Percentiles rank a stretch among this genome's conserved stretches.
phyloP scores from a whole-genome alignment of 2,888 invertebrate genomes.

The Nomada fucata region DNA sequence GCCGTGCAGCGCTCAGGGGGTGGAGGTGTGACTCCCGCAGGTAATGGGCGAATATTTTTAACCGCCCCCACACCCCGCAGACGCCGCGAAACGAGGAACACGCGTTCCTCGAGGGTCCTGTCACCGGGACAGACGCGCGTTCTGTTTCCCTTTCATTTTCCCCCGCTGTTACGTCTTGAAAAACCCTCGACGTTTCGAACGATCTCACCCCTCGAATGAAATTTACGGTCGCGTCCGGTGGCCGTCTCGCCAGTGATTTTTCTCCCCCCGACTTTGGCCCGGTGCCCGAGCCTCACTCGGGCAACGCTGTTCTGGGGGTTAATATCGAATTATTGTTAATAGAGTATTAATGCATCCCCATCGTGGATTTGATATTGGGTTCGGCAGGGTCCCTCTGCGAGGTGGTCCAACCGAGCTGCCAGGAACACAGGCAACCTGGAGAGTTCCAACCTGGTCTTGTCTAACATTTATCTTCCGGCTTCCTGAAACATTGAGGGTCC shows the following conservation, averaged over 20 bases:
- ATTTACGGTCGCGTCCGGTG: constrained; percentile 29
- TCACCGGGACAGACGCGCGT: background rate
- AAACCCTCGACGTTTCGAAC: background rate
- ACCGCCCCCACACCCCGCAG: background rate
- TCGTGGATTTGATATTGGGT: background rate
- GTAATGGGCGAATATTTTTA: constrained; percentile 51
- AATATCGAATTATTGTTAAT: background rate
- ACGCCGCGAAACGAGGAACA: constrained; percentile 15
- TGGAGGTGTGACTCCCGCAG: constrained; percentile 28
- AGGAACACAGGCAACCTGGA: background rate
- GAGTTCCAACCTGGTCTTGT: background rate
- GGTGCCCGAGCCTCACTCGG: too few relatives aligned
- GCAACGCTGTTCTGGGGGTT: too few relatives aligned
- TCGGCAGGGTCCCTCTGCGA: background rate
- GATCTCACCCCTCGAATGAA: constrained; percentile 1
- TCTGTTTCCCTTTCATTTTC: background rate
- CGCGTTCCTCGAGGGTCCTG: constrained; percentile 27
- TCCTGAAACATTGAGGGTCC: background rate
- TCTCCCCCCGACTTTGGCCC: too few relatives aligned
- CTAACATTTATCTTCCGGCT: background rate
- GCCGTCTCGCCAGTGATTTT: constrained; percentile 12
- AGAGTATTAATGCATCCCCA: background rate
- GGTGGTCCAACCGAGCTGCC: background rate
- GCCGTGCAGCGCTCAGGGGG: constrained; percentile 1
- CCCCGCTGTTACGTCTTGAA: too few relatives aligned